These are phyloP conservation scores for Masticophis lateralis DNA, from an alignment of 2,797 vertebrate genomes.

Conservation along the genomic window DNA sequence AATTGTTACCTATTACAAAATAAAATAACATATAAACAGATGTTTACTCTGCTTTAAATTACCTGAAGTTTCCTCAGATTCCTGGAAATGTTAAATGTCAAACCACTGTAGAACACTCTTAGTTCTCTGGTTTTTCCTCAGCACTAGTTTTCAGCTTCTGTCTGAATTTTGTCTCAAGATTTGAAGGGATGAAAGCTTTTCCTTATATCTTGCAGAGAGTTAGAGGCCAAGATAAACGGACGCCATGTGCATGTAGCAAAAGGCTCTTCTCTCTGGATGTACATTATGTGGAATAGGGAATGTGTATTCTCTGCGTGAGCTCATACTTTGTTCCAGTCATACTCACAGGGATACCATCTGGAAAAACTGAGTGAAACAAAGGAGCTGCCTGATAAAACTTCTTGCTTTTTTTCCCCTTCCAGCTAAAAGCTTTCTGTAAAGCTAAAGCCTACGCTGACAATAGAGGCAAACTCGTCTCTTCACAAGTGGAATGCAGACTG, in stretches of 20 bases:
- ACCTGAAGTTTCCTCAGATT: neutral
- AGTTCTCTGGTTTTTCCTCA: neutral
- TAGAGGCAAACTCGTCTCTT: neutral
- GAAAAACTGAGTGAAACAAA: neutral
- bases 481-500: constrained; percentile 36
- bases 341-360: neutral
- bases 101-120: too few relatives aligned
- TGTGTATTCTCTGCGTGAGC: neutral
- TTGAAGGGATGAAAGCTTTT: neutral
- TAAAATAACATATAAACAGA: neutral
- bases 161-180: neutral
- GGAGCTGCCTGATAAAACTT: neutral
- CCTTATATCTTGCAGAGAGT: neutral
- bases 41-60: neutral
- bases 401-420: constrained; percentile 27
- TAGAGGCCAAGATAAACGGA: neutral
- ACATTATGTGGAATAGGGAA: neutral
- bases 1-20: neutral
- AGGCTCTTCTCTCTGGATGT: neutral
- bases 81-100: neutral
- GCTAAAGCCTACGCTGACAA: constrained; percentile 33
- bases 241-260: neutral
- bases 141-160: neutral
- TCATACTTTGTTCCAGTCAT: neutral
- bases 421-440: constrained; percentile 61